Percentiles rank a stretch among this genome's conserved stretches.
Evolutionary conservation across 2,888 invertebrate genomes (phyloP).

Genomic region (Drosophila prostipennis): DNA sequence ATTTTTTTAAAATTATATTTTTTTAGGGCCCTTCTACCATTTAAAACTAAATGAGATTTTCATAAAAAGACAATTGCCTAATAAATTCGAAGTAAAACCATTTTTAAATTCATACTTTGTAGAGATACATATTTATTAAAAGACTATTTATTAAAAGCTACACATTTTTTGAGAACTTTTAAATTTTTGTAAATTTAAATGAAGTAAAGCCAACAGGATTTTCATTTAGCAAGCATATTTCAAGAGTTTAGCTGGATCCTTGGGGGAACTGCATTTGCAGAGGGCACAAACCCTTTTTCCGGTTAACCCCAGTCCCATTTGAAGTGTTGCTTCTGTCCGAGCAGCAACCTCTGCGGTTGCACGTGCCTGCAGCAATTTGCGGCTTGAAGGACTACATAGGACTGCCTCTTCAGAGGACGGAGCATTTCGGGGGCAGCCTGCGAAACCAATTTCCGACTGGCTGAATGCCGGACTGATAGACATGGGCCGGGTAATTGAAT

Average conservation of each 20-base stretch:
- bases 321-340: background rate
- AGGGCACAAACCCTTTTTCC: constrained; percentile 9
- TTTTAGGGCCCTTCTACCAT: too few species aligned
- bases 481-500: constrained; percentile 68
- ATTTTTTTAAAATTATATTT: too few species aligned
- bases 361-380: constrained; percentile 36
- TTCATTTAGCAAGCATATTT: background rate
- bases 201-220: too few species aligned
- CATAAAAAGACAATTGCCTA: too few species aligned
- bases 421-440: constrained; percentile 5
- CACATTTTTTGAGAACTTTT: too few species aligned
- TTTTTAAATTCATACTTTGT: too few species aligned
- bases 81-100: too few species aligned
- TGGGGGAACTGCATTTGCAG: background rate
- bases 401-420: background rate
- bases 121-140: too few species aligned
- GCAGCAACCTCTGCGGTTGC: constrained; percentile 27
- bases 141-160: too few species aligned
- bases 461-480: constrained; percentile 26
- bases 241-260: background rate
- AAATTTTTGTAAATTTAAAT: too few species aligned
- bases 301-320: background rate
- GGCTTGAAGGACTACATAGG: constrained; percentile 13
- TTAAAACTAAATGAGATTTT: too few species aligned
- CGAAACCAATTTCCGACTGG: constrained; percentile 39